Conservation (phyloP, 2,888 invertebrate species). For the Carpatolechia fugitivella region DNA sequence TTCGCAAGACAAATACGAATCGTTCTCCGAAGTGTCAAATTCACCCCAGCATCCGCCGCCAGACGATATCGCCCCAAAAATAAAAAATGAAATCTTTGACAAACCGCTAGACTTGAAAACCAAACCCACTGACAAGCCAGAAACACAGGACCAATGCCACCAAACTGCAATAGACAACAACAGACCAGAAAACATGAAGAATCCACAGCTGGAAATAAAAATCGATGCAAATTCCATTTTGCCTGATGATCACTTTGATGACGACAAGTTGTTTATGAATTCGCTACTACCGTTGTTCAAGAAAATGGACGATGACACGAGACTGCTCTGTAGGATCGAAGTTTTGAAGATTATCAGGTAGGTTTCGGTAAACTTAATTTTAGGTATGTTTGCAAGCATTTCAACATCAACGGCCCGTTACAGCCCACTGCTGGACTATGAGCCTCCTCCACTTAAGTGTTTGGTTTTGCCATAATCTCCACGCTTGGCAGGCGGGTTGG, state of each 20-base stretch:
- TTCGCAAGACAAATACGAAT: constrained; percentile 70
- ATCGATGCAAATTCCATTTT: constrained; percentile 65
- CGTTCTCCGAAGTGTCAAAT: constrained; percentile 65
- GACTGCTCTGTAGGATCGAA: constrained; percentile 63
- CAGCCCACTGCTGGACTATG: too few species aligned
- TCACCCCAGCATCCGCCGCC: constrained; percentile 63
- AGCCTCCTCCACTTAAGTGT: too few species aligned
- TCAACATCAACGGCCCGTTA: too few species aligned
- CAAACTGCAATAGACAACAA: constrained; percentile 41
- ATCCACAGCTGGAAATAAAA: constrained; percentile 55
- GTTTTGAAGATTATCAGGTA: constrained; percentile 61
- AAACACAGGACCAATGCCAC: constrained; percentile 53
- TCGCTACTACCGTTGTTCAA: constrained; percentile 65
- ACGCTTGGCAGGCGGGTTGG: too few species aligned
- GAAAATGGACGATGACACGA: constrained; percentile 69
- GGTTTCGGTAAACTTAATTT: background rate
- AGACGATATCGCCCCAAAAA: constrained; percentile 54
- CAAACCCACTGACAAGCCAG: constrained; percentile 47
- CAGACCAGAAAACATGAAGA: constrained; percentile 34
- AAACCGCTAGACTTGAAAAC: constrained; percentile 61
- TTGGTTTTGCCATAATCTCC: too few species aligned
- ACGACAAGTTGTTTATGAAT: constrained; percentile 69
- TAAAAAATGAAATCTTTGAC: constrained; percentile 53
- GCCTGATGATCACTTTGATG: constrained; percentile 68
- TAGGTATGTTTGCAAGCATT: background rate